These are phyloP conservation scores for Sminthurinus aureus DNA, from an alignment of 2,888 invertebrate species.

Conservation along the genomic window DNA sequence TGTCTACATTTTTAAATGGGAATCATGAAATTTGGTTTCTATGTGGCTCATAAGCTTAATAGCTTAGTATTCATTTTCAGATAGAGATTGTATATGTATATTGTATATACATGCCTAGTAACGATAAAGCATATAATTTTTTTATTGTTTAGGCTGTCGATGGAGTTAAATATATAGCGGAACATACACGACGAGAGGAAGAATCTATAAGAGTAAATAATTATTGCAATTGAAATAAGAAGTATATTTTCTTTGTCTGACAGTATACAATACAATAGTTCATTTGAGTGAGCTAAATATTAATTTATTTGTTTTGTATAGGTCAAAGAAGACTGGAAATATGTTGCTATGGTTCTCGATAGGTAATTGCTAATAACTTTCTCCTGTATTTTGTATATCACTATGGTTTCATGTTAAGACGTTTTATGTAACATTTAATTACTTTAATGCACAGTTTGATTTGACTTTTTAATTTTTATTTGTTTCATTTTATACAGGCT, in stretches of 20 bases:
- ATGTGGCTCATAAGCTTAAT: too few relatives aligned
- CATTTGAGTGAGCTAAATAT: too few relatives aligned
- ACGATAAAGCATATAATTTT: too few relatives aligned
- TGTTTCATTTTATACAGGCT: constrained; percentile 62
- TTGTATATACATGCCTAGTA: too few relatives aligned
- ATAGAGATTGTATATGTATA: too few relatives aligned
- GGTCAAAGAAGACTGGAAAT: constrained; percentile 96
- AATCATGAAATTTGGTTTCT: too few relatives aligned
- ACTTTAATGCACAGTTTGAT: background rate
- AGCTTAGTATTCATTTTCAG: too few relatives aligned
- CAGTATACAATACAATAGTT: too few relatives aligned
- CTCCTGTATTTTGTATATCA: background rate
- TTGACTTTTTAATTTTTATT: background rate
- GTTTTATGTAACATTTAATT: too few relatives aligned
- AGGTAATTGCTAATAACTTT: constrained; percentile 63
- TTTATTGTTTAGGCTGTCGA: constrained; percentile 73
- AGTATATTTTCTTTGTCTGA: too few relatives aligned
- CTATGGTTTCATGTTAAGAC: background rate
- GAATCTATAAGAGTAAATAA: constrained; percentile 81
- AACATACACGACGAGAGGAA: constrained; percentile 90
- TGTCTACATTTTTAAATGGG: too few relatives aligned
- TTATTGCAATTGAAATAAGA: background rate
- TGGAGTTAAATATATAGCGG: constrained; percentile 90
- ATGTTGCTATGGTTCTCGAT: constrained; percentile 92
- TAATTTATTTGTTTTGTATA: constrained; percentile 61